Evolutionary conservation across 2,113 vertebrate species (phyloP), one percentile per base, ranked within the genome.

Genomic region (Bubo blakistoni): DNA sequence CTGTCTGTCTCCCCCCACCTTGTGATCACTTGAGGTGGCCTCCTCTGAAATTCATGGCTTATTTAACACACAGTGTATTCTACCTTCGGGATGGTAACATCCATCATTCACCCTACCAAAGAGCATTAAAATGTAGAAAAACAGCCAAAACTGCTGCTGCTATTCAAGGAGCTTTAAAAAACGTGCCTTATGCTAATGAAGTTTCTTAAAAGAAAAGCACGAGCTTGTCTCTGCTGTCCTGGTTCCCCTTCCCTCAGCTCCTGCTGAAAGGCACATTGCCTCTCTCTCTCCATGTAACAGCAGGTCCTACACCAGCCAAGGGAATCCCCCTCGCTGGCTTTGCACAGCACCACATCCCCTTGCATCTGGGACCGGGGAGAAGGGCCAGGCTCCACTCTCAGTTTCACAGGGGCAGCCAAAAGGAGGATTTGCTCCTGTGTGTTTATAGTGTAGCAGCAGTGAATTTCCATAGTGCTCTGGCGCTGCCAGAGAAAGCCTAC

Each of bases 1-100:
- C 10, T 44, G 10, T 10, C 10, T 26, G 21, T 14, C 59, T 69
- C 21, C 9, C 11, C 6, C 6, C 7, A 47, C 14, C 7, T 11
- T 1, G 2, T 0, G 1, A 32, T 16, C 4, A 3, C 42, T 76
- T 66, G 25, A 65, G 67, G 29, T 14, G 21, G 44, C 16, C 65
- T 44, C 54, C 26, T 58, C 52, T 62, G 52, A 86, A 94, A 44
- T 30, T 30, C 4, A 0, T 3, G 42, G 17, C 21, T 76, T 57
- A 29, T 61, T 74, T 86, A 61, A 78, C 32, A 29, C 24, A 20
- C 5, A 38, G 22, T 17, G 14, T 29, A 27, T 19, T 83, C 71
- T 81, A 42, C 67, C 58, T 86, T 54, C 1, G 4, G 54, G 34
- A 30, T 6, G 2, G 32, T 22, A 25, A 22, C 36, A 78, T n/a